These are phyloP conservation scores for Drusus annulatus DNA, from an alignment of 1,140 invertebrate genomes.

Conservation along the genomic window DNA sequence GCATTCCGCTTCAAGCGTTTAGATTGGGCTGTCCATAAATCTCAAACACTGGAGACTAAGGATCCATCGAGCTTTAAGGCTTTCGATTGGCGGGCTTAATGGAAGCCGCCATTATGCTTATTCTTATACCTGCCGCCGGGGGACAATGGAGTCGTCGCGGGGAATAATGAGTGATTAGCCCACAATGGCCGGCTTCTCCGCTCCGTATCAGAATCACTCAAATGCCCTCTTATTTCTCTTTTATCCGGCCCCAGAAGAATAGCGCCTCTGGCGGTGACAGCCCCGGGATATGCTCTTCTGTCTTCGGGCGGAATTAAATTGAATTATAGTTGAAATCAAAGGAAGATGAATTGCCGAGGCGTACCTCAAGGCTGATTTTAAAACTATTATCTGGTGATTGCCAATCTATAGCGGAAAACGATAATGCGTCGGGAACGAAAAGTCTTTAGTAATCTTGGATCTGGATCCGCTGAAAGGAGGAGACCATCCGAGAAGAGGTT, in stretches of 20 bases:
- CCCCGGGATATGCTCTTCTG: conserved; percentile 10
- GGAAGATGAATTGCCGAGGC: conserved; percentile 46
- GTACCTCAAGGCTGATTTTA: conserved; percentile 29
- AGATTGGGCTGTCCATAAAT: conserved; percentile 44
- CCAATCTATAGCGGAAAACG: background rate
- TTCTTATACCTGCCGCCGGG: conserved; percentile 24
- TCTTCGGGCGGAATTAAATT: conserved; percentile 53
- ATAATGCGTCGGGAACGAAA: no score
- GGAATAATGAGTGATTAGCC: conserved; percentile 55
- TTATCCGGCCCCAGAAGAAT: conserved; percentile 51
- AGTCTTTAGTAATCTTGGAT: no score
- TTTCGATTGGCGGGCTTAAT: conserved; percentile 24
- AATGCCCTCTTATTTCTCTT: conserved; percentile 41
- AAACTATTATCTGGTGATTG: conserved; percentile 41
- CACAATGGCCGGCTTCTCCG: conserved; percentile 43
- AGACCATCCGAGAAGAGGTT: no score
- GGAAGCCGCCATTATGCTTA: conserved; percentile 28
- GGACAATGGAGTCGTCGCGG: conserved; percentile 44
- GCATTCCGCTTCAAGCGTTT: background rate
- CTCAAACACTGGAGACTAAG: background rate
- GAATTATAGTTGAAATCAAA: conserved; percentile 55
- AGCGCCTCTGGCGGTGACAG: conserved; percentile 46
- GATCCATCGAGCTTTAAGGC: conserved; percentile 18
- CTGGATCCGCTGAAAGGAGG: no score
- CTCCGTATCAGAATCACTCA: conserved; percentile 51